Evolutionary conservation across 1,140 invertebrate species (phyloP).

Genomic region (Helicoverpa armigera): DNA sequence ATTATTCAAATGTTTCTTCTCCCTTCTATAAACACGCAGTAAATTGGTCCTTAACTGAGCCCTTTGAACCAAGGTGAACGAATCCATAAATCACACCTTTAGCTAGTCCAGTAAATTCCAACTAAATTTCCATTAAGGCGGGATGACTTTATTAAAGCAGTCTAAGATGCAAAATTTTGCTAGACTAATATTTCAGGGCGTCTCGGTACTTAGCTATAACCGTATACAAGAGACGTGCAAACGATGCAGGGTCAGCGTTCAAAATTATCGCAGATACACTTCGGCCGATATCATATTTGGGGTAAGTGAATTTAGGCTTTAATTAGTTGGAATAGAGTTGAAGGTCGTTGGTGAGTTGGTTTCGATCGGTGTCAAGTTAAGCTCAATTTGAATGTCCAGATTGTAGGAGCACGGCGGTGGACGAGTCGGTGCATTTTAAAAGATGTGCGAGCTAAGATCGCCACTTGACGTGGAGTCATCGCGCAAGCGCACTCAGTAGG

Average conservation of each 20-base stretch:
- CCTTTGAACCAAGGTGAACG: slow-evolving; percentile 10
- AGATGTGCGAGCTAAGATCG: slow-evolving; percentile 72
- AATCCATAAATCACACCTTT: slow-evolving; percentile 34
- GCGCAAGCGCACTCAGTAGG: slow-evolving; percentile 68
- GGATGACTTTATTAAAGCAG: slow-evolving; percentile 23
- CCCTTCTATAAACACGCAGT: slow-evolving; percentile 14
- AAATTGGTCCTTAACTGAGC: slow-evolving; percentile 18
- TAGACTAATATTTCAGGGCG: slow-evolving; percentile 27
- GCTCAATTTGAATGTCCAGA: slow-evolving; percentile 51
- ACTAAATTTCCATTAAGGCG: slow-evolving; percentile 28
- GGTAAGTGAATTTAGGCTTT: slow-evolving; percentile 16
- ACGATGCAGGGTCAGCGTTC: slow-evolving; percentile 35
- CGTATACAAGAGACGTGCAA: slow-evolving; percentile 26
- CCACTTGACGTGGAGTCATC: slow-evolving; percentile 59
- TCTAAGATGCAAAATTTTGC: slow-evolving; percentile 36
- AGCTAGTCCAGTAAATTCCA: slow-evolving; percentile 35
- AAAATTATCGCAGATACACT: slow-evolving; percentile 35
- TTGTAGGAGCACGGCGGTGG: slow-evolving; percentile 21
- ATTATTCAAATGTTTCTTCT: slow-evolving; percentile 35
- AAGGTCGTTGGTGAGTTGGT: neutral
- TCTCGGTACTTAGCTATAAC: slow-evolving; percentile 8
- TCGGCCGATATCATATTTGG: neutral
- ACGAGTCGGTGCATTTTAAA: slow-evolving; percentile 70
- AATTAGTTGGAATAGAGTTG: neutral
- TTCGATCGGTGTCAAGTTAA: slow-evolving; percentile 47